Conservation (phyloP, 2,797 vertebrate species). For the Dallia pectoralis region DNA sequence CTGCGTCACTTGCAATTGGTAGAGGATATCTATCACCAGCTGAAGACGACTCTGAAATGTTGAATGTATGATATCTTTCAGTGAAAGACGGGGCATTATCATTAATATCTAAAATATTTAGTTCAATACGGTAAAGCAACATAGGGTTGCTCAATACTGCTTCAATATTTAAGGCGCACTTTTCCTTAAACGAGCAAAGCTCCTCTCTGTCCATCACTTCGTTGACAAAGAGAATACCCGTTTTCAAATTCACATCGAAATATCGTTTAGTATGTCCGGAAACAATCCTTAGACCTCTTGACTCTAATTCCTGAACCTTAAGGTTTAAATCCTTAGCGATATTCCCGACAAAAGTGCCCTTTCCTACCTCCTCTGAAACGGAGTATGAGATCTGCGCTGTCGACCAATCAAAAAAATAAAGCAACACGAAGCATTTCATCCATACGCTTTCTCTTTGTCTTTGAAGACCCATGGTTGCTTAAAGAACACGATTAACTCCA, state of each 20-base stretch:
- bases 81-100: constrained; percentile 63
- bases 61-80: constrained; percentile 36
- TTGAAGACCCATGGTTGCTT: constrained; percentile 28
- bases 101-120: constrained; percentile 71
- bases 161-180: constrained; percentile 71
- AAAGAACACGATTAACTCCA: not conserved
- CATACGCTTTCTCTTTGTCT: constrained; percentile 21
- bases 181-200: constrained; percentile 53
- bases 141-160: constrained; percentile 69
- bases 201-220: constrained; percentile 66
- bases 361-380: constrained; percentile 74
- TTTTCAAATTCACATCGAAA: constrained; percentile 65
- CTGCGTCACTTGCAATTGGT: constrained; percentile 70
- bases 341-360: constrained; percentile 74
- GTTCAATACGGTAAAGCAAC: constrained; percentile 67
- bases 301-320: constrained; percentile 55
- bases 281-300: constrained; percentile 62
- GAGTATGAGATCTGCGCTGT: constrained; percentile 71
- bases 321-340: constrained; percentile 72
- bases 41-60: constrained; percentile 63
- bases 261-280: constrained; percentile 64
- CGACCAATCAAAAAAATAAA: constrained; percentile 50
- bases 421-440: constrained; percentile 35
- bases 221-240: constrained; percentile 61
- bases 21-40: constrained; percentile 68